Percentiles rank a stretch among this genome's conserved stretches.
Evolutionary conservation across 2,888 invertebrate genomes (phyloP).

Genomic region (Pegoplata infirma): DNA sequence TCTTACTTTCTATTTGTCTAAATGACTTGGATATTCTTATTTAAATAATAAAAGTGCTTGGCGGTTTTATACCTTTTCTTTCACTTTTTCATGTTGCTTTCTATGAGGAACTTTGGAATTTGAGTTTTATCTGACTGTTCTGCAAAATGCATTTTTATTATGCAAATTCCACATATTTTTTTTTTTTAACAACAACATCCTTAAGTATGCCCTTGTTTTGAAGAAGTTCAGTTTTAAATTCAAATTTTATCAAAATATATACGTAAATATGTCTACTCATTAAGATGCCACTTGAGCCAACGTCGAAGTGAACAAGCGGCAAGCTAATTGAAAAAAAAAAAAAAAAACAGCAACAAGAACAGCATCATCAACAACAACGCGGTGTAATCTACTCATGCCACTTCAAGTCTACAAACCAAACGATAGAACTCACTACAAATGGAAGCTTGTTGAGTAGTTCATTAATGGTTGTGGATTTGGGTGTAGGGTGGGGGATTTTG

Average conservation of each 20-base stretch:
- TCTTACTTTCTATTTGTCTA: no score
- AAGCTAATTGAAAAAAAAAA: constrained; percentile 56
- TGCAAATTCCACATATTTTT: constrained; percentile 17
- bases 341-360: constrained; percentile 29
- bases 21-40: no score
- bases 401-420: constrained; percentile 40
- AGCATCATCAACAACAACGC: constrained; percentile 11
- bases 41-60: background rate
- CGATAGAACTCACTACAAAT: constrained; percentile 50
- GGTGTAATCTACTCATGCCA: constrained; percentile 55
- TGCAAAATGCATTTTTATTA: constrained; percentile 31
- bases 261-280: constrained; percentile 31
- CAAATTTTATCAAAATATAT: constrained; percentile 38
- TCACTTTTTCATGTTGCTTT: background rate
- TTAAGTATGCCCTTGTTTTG: constrained; percentile 61
- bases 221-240: constrained; percentile 59
- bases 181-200: constrained; percentile 47
- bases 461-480: constrained; percentile 56
- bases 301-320: constrained; percentile 59
- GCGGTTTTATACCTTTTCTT: background rate
- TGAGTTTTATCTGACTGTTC: constrained; percentile 20
- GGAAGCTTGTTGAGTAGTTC: constrained; percentile 51
- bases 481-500: background rate
- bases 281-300: constrained; percentile 59
- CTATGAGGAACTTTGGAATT: background rate